Evolutionary conservation across 2,797 vertebrate genomes (phyloP).

Genomic region (Eurystomus glaucurus): DNA sequence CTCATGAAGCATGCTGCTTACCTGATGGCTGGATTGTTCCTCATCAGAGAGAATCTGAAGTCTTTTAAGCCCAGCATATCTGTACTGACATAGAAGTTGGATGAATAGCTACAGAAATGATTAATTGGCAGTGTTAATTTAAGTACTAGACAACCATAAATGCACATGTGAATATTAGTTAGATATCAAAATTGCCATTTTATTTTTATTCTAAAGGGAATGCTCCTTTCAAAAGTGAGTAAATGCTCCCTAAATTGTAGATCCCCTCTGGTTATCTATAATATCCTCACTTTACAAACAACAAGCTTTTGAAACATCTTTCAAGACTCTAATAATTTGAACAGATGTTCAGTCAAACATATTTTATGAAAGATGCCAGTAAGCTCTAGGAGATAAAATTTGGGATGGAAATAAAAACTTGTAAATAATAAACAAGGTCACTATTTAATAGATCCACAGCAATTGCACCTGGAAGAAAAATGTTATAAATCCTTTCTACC

Average conservation of each 20-base stretch:
- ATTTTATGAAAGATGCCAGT: background rate
- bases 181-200: background rate
- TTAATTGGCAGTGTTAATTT: background rate
- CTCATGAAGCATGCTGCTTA: background rate
- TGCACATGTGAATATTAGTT: background rate
- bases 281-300: background rate
- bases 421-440: background rate
- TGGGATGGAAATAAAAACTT: background rate
- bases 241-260: background rate
- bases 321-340: background rate
- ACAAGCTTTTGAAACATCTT: background rate
- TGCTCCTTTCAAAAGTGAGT: background rate
- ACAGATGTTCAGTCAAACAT: background rate
- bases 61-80: background rate
- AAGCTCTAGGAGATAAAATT: background rate
- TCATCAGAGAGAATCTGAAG: background rate
- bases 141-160: background rate
- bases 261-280: background rate
- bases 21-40: background rate
- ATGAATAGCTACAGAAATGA: background rate
- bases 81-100: background rate
- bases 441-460: background rate
- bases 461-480: background rate
- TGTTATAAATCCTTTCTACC: background rate
- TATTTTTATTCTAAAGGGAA: background rate